Conservation (phyloP, 2,113 vertebrate genomes). For the Tachysurus fulvidraco region DNA sequence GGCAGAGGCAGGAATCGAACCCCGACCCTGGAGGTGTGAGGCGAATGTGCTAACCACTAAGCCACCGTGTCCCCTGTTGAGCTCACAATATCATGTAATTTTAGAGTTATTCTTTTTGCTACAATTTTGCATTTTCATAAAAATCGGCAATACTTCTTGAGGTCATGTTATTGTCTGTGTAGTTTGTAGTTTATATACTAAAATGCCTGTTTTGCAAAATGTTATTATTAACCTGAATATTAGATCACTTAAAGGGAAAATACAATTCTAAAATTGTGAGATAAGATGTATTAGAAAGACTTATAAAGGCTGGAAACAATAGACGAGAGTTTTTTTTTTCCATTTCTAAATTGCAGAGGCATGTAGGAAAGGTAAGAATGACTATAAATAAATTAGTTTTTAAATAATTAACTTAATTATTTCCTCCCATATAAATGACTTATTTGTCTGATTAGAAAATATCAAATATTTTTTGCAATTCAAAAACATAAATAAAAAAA, state of each 20-base stretch:
- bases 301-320: not conserved
- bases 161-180: not conserved
- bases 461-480: conserved; percentile 59
- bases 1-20: too few relatives aligned
- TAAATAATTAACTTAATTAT: too few relatives aligned
- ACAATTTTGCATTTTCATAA: not conserved
- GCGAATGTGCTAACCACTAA: too few relatives aligned
- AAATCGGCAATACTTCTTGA: not conserved
- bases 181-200: not conserved
- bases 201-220: not conserved
- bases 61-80: too few relatives aligned
- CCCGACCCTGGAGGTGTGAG: too few relatives aligned
- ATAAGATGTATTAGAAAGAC: not conserved
- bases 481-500: conserved; percentile 33
- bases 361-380: not conserved
- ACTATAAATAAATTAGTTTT: not conserved
- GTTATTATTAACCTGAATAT: not conserved
- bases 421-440: too few relatives aligned
- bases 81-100: not conserved
- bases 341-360: not conserved
- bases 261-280: not conserved
- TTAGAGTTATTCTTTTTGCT: not conserved
- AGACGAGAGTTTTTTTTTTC: not conserved
- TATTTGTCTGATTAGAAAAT: conserved; percentile 22
- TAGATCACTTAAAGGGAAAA: not conserved